Percentiles rank a stretch among this genome's conserved stretches.
These are phyloP conservation scores for Leucophora obtusa DNA, from an alignment of 2,888 invertebrate genomes.

Conservation along the genomic window DNA sequence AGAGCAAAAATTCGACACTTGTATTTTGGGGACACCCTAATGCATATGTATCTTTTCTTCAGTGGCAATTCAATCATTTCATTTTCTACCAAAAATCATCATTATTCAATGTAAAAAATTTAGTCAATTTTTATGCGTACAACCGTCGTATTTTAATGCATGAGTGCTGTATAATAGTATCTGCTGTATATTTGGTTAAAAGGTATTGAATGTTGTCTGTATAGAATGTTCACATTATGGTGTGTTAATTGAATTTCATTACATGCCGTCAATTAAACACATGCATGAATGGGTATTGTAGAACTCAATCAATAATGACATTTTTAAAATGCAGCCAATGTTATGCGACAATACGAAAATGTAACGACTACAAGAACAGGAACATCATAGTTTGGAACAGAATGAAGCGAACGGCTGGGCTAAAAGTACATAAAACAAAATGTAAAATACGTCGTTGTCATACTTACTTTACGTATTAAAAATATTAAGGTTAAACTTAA, in stretches of 20 bases:
- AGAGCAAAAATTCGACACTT: no score
- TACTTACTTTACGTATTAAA: not conserved
- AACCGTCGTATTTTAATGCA: no score
- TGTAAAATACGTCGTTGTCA: slow-evolving; percentile 22
- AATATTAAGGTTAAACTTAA: not conserved
- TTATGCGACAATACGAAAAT: slow-evolving; percentile 50
- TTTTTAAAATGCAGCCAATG: slow-evolving; percentile 69
- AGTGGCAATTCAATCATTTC: not conserved
- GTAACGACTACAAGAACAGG: slow-evolving; percentile 29
- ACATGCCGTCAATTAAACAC: slow-evolving; percentile 76
- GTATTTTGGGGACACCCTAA: no score
- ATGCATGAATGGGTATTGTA: slow-evolving; percentile 69
- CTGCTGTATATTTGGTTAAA: not conserved
- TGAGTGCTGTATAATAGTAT: no score
- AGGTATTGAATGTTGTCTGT: not conserved
- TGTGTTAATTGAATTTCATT: slow-evolving; percentile 76
- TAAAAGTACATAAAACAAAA: slow-evolving; percentile 21
- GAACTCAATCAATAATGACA: slow-evolving; percentile 75
- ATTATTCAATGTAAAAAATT: not conserved
- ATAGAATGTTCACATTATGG: slow-evolving; percentile 55
- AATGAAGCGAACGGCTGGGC: slow-evolving; percentile 8
- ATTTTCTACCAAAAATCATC: not conserved
- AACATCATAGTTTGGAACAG: slow-evolving; percentile 18
- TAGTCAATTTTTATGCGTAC: not conserved
- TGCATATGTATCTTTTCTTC: no score